Evolutionary conservation across 2,888 invertebrate species (phyloP), one percentile per base, ranked within the genome.

Genomic region (Drosophila subquinaria): DNA sequence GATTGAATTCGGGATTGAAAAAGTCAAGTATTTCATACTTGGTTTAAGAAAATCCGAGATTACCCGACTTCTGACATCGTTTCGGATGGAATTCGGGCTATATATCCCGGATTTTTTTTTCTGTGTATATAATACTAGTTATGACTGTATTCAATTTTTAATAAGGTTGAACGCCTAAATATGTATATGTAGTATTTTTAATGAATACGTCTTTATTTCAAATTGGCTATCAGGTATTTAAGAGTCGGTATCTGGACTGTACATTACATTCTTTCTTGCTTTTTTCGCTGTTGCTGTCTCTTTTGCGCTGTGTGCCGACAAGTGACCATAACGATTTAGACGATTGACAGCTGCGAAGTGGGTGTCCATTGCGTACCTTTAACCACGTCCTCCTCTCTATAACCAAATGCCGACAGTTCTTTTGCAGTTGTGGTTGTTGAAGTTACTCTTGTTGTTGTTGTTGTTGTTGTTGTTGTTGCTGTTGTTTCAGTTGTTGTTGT

Each of bases 341-440:
- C 82, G 82, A 87, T 83, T 83, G 87, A 87, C 87, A 87, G 82
- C 82, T 79, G 67, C 76, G 68, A 87, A 86, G 82, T 87, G 82
- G 84, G 87, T 83, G 82, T 87, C 84, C 82, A 76, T 76, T 59
- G 59, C 57, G 53, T 38, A 52, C 36, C 64, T 71, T 73, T 43
- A 42, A 35, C 62, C 61, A 48, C 59, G 71, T 48, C 35, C 72
- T 48, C 35, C 72, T 66, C 55, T 40, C 55, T 42, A 55, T 61
- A 48, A 57, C 62, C 52, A 60, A 67, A 30, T 74, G 82, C 80
- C 82, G 84, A 79, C 85, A 82, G 71, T 72, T 70, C 60, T 45
- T 65, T 45, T 53, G 52, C 17, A 45, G 20, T 43, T 43, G 20
- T 27, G 5, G 5, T 13, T 48, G 43, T 55, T 55, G 47, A 20